These are phyloP conservation scores for Phymatocera aterrima DNA, from an alignment of 2,888 invertebrate genomes.

Conservation along the genomic window DNA sequence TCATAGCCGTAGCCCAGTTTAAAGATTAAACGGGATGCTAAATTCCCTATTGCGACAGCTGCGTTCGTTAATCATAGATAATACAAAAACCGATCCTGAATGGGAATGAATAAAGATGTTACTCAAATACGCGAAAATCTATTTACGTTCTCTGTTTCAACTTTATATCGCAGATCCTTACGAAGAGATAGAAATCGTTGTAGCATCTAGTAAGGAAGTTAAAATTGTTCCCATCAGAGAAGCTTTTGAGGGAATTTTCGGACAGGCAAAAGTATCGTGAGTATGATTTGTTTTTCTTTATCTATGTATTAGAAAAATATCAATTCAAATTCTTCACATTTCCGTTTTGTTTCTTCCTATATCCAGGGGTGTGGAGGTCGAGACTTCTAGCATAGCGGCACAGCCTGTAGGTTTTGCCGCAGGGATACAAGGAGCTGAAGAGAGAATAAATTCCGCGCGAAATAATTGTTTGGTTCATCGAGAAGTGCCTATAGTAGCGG, in stretches of 20 bases:
- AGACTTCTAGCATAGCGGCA: slow-evolving; percentile 80
- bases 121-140: slow-evolving; percentile 54
- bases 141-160: slow-evolving; percentile 57
- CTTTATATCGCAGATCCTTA: slow-evolving; percentile 81
- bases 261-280: slow-evolving; percentile 87
- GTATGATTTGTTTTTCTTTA: slow-evolving; percentile 58
- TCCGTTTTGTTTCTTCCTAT: slow-evolving; percentile 50
- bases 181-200: slow-evolving; percentile 85
- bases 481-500: slow-evolving; percentile 83
- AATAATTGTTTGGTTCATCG: slow-evolving; percentile 78
- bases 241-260: slow-evolving; percentile 88
- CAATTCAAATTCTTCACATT: slow-evolving; percentile 2
- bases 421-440: slow-evolving; percentile 85
- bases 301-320: not conserved
- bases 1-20: slow-evolving; percentile 19
- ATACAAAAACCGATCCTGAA: too few species aligned
- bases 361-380: slow-evolving; percentile 81
- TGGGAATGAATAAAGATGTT: slow-evolving; percentile 52
- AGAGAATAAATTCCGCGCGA: slow-evolving; percentile 81
- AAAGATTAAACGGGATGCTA: not conserved
- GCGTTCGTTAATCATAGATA: not conserved
- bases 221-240: slow-evolving; percentile 87
- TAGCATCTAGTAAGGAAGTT: slow-evolving; percentile 86
- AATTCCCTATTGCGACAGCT: slow-evolving; percentile 1
- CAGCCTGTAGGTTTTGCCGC: slow-evolving; percentile 89